Evolutionary conservation across 2,888 invertebrate genomes (phyloP).

Genomic region (Pimpla rufipes): DNA sequence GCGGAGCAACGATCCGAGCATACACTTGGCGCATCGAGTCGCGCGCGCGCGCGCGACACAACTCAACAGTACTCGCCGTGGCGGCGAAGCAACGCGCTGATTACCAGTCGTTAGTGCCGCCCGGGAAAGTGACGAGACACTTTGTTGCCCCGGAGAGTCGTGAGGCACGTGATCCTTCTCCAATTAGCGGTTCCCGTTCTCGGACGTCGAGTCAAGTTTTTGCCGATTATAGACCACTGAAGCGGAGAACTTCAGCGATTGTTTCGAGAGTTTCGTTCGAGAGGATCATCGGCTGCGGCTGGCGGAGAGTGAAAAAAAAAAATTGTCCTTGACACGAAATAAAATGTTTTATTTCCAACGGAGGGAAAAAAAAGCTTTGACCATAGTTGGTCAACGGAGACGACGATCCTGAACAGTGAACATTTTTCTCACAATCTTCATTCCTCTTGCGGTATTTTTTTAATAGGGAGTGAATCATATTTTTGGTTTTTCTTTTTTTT

Average conservation of each 20-base stretch:
- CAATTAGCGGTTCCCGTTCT: conserved; percentile 67
- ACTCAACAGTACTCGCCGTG: conserved; percentile 17
- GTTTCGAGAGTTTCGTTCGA: conserved; percentile 49
- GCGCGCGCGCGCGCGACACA: conserved; percentile 27
- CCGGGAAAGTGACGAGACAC: conserved; percentile 70
- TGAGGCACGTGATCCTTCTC: conserved; percentile 62
- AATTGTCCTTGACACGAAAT: neutral
- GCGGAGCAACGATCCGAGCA: conserved; percentile 39
- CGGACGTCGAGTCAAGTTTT: conserved; percentile 50
- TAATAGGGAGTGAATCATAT: too few relatives aligned
- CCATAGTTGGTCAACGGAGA: neutral
- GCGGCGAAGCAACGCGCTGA: conserved; percentile 60
- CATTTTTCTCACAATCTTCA: too few relatives aligned
- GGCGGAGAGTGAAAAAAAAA: neutral
- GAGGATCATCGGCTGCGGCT: conserved; percentile 22
- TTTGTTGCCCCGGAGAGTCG: conserved; percentile 62
- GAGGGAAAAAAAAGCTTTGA: neutral
- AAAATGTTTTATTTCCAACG: neutral
- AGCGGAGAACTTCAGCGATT: conserved; percentile 35
- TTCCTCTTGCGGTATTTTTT: too few relatives aligned
- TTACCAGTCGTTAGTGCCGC: conserved; percentile 67
- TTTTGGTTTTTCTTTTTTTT: neutral
- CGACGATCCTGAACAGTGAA: neutral
- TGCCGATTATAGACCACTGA: conserved; percentile 37
- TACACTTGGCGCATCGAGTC: conserved; percentile 38